Conservation (phyloP, 2,113 vertebrate genomes). For the Gorsachius goisagi region DNA sequence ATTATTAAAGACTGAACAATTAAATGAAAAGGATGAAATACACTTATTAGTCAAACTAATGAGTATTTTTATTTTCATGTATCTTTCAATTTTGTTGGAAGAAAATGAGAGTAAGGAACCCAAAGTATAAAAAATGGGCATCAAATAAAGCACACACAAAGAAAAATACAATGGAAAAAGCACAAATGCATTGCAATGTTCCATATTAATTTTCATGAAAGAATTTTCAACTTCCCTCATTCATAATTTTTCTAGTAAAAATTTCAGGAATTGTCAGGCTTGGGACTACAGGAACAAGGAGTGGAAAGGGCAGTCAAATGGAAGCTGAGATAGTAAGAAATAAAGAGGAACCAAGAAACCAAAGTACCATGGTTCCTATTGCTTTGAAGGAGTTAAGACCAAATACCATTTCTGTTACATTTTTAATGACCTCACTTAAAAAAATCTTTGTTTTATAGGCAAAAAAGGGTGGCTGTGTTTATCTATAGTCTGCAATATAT, state of each 20-base stretch:
- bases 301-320: background rate
- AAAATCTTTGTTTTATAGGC: background rate
- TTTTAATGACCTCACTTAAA: background rate
- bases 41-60: background rate
- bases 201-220: background rate
- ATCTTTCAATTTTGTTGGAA: background rate
- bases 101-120: background rate
- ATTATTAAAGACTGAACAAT: background rate
- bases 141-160: background rate
- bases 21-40: background rate
- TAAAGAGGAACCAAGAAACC: background rate
- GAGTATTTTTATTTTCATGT: background rate
- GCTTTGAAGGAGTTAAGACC: background rate
- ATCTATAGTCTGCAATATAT: background rate
- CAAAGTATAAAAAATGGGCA: background rate
- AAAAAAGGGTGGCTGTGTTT: background rate
- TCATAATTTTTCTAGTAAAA: background rate
- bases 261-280: background rate
- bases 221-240: background rate
- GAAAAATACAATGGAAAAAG: background rate
- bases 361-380: background rate
- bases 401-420: background rate
- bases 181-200: background rate
- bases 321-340: background rate
- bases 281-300: background rate